Base-by-base conservation (phyloP, 2,113 vertebrate genomes). In the Pollimyrus isidori region DNA sequence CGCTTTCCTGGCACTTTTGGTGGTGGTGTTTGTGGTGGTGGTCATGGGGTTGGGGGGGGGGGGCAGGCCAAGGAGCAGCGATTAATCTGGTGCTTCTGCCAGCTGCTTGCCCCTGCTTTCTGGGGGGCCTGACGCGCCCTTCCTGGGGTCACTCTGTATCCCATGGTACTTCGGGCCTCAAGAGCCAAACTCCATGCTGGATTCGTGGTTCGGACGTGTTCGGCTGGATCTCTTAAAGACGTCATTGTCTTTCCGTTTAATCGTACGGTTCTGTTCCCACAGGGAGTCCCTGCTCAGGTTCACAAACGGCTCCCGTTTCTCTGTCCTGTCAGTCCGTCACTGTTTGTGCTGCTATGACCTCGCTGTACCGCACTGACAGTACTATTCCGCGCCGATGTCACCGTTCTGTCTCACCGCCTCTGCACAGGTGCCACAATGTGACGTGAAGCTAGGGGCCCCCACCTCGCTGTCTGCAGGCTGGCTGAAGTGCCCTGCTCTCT, bases 181-280 rank as follows among this genome's bases (percentile, higher is more conserved):
- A 53, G 65, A 88, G 73, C 49, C 49, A 84, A 58, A 50, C 48
- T 30, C 26, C 73, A 89, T 46, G 10, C 45, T 46, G 76, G 49
- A 46, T 30, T 39, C 26, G 2, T 50, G 65, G 80, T 42, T 46
- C 49, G 9, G 80, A 76, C 82, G 49, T 87, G 90, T 89, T 45
- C 19, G 35, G 90, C 46, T 46, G 21, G 87, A 11, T 89, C 86
- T 89, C 42, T 88, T 56, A 19, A 69, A 48, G 50, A 21, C 42
- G 85, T 90, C 73, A 42, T 80, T 19, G 35, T 80, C 30, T 89
- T 42, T 91, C 11, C 83, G 58, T 92, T 53, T 42, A 85, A 52
- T 85, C 45, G 50, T 69, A 26, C 10, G 30, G 45, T 65, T n/a
- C 50, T 89, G 69, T 62, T 76, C 46, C 15, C n/a, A 48, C 23